Conservation (phyloP, 2,888 invertebrate species). For the Sinhomidia bicolor region DNA sequence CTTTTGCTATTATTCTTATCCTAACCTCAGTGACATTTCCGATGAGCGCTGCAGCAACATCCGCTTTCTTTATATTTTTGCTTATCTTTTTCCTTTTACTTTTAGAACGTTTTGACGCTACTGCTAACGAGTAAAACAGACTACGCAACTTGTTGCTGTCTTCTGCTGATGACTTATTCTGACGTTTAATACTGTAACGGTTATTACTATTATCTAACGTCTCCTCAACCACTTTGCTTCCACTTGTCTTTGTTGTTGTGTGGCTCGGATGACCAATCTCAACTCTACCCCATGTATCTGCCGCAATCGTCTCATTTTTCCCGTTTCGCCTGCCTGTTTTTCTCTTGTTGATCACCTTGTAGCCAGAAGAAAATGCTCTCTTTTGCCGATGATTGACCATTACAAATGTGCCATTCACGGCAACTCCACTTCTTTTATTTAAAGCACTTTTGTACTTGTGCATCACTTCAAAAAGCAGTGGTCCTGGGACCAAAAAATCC, state of each 20-base stretch:
- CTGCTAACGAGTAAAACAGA: neutral
- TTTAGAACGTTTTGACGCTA: neutral
- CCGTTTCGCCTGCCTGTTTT: neutral
- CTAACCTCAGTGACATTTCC: conserved; percentile 51
- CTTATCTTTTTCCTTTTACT: conserved; percentile 6
- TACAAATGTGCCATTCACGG: neutral
- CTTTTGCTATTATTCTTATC: neutral
- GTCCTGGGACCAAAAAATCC: conserved; percentile 64
- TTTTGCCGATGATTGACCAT: neutral
- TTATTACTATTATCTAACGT: neutral
- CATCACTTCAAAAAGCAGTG: conserved; percentile 42
- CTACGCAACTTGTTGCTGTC: neutral
- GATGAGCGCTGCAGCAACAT: neutral
- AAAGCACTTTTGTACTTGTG: conserved; percentile 20
- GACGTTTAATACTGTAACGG: neutral
- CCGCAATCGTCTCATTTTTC: conserved; percentile 33
- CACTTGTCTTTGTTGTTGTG: neutral
- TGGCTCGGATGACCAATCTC: conserved; percentile 34
- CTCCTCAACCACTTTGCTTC: neutral
- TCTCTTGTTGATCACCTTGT: neutral
- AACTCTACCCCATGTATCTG: conserved; percentile 6
- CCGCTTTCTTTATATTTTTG: conserved; percentile 4
- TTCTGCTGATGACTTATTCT: neutral
- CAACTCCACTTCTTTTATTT: neutral
- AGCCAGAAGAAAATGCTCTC: neutral